Percentiles rank a stretch among this genome's conserved stretches.
These are phyloP conservation scores for Protobothrops mucrosquamatus DNA, from an alignment of 2,113 vertebrate genomes.

Conservation along the genomic window DNA sequence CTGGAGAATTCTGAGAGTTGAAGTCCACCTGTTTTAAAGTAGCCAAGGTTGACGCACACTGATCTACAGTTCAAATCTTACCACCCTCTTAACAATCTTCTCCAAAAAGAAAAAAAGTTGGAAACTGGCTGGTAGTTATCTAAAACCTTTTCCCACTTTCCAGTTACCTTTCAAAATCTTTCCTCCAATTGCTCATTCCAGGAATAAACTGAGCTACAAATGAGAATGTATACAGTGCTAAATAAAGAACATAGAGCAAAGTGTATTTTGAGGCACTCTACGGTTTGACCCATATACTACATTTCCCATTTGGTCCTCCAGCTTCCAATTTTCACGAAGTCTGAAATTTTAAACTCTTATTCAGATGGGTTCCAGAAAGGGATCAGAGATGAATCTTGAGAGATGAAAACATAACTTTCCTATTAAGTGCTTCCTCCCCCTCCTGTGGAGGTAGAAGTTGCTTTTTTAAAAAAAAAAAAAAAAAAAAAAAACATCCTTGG, in stretches of 20 bases:
- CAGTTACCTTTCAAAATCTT: not conserved
- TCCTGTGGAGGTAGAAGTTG: not conserved
- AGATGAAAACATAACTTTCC: not conserved
- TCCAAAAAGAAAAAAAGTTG: not conserved
- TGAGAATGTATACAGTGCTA: not conserved
- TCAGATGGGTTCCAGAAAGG: not conserved
- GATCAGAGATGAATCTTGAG: not conserved
- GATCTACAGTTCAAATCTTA: not conserved
- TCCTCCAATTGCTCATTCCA: not conserved
- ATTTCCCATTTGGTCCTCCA: not conserved
- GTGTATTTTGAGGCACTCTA: not conserved
- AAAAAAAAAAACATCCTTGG: not conserved
- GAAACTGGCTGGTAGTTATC: not conserved
- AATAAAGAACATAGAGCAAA: not conserved
- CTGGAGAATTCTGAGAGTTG: not conserved
- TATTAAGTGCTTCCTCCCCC: not conserved
- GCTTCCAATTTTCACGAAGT: not conserved
- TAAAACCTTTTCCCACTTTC: not conserved
- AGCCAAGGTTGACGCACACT: not conserved
- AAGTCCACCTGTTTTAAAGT: not conserved
- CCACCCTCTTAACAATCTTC: not conserved
- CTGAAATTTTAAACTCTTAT: not conserved
- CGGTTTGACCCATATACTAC: not conserved
- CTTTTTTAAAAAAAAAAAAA: not conserved
- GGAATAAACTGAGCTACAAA: not conserved